These are phyloP conservation scores for Anthoscopus minutus DNA, from an alignment of 2,113 vertebrate species.

Conservation along the genomic window DNA sequence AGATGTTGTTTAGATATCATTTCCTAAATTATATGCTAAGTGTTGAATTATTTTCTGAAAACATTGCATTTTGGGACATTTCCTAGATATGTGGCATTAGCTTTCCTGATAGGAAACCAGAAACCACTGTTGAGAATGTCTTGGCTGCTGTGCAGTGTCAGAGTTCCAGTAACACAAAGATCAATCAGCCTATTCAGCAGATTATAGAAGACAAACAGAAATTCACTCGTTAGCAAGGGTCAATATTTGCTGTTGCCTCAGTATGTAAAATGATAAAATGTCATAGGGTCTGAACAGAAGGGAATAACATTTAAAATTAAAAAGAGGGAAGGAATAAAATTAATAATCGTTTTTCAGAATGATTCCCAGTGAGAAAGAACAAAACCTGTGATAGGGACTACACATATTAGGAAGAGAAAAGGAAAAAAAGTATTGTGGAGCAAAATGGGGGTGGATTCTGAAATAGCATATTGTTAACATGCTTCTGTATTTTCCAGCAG, in stretches of 20 bases:
- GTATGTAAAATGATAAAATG: not conserved
- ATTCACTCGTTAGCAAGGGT: not conserved
- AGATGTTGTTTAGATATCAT: not conserved
- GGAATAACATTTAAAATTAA: not conserved
- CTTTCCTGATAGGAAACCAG: not conserved
- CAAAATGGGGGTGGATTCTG: not conserved
- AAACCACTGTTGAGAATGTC: not conserved
- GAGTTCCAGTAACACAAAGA: not conserved
- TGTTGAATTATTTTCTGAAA: not conserved
- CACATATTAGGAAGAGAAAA: not conserved
- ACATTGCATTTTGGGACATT: not conserved
- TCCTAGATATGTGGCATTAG: not conserved
- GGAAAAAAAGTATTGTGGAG: accelerated
- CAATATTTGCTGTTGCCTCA: not conserved
- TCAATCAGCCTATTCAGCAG: not conserved
- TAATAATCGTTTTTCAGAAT: not conserved
- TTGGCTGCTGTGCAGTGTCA: not conserved
- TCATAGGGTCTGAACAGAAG: not conserved
- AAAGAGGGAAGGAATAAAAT: not conserved
- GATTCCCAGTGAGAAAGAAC: not conserved
- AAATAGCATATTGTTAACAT: not conserved
- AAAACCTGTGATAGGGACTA: not conserved
- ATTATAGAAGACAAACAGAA: not conserved
- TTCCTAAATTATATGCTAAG: not conserved
- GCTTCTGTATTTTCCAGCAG: not conserved